A percentile compares a stretch with the other conserved stretches of the same genome.
Evolutionary conservation across 2,113 vertebrate genomes (phyloP).

Genomic region (Patagioenas fasciata): DNA sequence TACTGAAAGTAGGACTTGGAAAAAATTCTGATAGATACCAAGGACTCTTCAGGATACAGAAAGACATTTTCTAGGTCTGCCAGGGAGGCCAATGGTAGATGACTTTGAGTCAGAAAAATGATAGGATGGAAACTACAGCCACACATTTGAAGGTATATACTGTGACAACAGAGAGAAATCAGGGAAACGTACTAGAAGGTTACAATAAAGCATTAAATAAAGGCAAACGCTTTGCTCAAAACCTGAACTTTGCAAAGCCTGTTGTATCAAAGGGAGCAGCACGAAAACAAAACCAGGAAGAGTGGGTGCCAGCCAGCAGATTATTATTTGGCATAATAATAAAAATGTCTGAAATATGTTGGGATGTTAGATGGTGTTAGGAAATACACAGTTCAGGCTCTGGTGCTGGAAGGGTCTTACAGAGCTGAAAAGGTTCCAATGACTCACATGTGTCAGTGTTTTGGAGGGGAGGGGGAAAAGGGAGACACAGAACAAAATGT

Average conservation of each 20-base stretch:
- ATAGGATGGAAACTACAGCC: not conserved
- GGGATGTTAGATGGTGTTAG: not conserved
- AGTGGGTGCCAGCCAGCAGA: not conserved
- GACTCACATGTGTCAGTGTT: not conserved
- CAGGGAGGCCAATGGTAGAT: not conserved
- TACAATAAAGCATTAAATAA: not conserved
- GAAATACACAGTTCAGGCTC: not conserved
- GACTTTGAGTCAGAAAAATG: not conserved
- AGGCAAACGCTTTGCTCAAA: not conserved
- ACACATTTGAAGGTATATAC: not conserved
- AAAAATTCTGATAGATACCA: not conserved
- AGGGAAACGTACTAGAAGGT: not conserved
- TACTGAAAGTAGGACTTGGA: not conserved
- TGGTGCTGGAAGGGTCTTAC: not conserved
- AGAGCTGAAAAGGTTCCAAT: not conserved
- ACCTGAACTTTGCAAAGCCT: not conserved
- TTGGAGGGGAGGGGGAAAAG: not conserved
- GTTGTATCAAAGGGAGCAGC: not conserved
- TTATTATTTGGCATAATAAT: not conserved
- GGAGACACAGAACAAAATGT: not conserved
- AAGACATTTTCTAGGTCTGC: not conserved
- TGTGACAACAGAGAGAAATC: not conserved
- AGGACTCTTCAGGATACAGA: not conserved
- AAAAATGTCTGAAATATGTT: not conserved
- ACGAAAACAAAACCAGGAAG: not conserved